Evolutionary conservation across 2,888 invertebrate species (phyloP).

Genomic region (Ophion costatus): DNA sequence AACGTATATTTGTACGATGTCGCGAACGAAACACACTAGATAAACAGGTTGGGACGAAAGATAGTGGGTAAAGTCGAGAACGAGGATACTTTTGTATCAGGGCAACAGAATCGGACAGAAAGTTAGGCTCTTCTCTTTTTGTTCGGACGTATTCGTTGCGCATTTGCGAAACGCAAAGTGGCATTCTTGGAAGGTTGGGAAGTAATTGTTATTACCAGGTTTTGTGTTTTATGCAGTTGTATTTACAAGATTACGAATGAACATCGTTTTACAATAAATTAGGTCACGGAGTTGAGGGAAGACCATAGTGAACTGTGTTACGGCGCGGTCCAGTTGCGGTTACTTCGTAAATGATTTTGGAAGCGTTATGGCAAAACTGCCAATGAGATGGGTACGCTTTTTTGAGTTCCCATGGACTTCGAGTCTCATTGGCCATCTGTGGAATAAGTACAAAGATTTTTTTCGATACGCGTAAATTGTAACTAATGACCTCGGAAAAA

Average conservation of each 20-base stretch:
- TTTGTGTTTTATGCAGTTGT: slow-evolving; percentile 71
- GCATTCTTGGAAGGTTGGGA: neutral
- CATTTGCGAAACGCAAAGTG: slow-evolving; percentile 43
- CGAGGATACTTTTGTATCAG: slow-evolving; percentile 78
- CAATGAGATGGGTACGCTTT: neutral
- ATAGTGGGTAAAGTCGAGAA: slow-evolving; percentile 77
- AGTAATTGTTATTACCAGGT: neutral
- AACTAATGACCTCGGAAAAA: neutral
- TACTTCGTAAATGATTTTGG: neutral
- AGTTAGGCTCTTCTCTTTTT: slow-evolving; percentile 36
- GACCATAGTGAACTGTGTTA: slow-evolving; percentile 6
- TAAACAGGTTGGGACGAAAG: slow-evolving; percentile 67
- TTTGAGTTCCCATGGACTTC: too few relatives aligned
- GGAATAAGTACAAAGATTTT: too few relatives aligned
- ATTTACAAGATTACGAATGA: slow-evolving; percentile 76
- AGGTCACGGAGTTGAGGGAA: slow-evolving; percentile 12
- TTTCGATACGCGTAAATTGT: too few relatives aligned
- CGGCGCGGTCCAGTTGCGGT: neutral
- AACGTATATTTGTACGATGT: slow-evolving; percentile 49
- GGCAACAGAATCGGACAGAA: slow-evolving; percentile 71
- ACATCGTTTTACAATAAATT: slow-evolving; percentile 58
- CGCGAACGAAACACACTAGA: slow-evolving; percentile 51
- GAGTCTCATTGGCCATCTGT: too few relatives aligned
- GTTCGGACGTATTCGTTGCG: slow-evolving; percentile 38
- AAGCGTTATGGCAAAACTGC: neutral